Percentiles rank a stretch among this genome's conserved stretches.
These are phyloP conservation scores for Resseliella maxima DNA, from an alignment of 2,888 invertebrate genomes.

Conservation along the genomic window DNA sequence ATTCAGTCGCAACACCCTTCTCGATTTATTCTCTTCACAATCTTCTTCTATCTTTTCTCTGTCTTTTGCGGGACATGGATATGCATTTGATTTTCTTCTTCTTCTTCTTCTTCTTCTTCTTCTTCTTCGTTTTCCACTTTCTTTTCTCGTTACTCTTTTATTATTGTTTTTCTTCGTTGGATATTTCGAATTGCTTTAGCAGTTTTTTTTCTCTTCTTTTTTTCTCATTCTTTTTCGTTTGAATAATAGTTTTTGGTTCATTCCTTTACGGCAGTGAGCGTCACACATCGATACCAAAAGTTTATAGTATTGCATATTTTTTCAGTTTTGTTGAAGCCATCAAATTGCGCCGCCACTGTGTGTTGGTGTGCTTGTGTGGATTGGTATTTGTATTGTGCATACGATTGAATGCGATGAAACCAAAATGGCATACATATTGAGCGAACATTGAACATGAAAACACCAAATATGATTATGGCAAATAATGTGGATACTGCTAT, in stretches of 20 bases:
- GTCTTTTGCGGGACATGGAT: no score
- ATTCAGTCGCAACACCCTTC: not conserved
- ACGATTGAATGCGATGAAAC: not conserved
- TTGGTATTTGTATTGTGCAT: not conserved
- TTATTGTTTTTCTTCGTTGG: not conserved
- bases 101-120: not conserved
- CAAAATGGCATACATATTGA: not conserved
- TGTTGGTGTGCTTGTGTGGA: no score
- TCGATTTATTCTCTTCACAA: not conserved
- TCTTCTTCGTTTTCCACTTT: not conserved
- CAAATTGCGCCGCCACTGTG: not conserved
- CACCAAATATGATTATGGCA: constrained; percentile 12
- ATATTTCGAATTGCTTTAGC: not conserved
- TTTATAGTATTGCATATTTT: not conserved
- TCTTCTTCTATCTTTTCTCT: no score
- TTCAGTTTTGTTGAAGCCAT: not conserved
- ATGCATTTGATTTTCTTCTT: not conserved
- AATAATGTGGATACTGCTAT: not conserved
- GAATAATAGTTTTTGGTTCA: not conserved
- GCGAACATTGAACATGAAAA: not conserved
- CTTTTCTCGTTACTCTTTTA: not conserved
- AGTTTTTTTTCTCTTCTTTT: not conserved
- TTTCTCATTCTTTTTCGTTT: not conserved
- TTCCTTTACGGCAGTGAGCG: not conserved
- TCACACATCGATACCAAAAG: not conserved